A percentile compares a stretch with the other conserved stretches of the same genome.
phyloP scores from a whole-genome alignment of 2,888 invertebrate genomes.

The Mechanitis mazaeus region DNA sequence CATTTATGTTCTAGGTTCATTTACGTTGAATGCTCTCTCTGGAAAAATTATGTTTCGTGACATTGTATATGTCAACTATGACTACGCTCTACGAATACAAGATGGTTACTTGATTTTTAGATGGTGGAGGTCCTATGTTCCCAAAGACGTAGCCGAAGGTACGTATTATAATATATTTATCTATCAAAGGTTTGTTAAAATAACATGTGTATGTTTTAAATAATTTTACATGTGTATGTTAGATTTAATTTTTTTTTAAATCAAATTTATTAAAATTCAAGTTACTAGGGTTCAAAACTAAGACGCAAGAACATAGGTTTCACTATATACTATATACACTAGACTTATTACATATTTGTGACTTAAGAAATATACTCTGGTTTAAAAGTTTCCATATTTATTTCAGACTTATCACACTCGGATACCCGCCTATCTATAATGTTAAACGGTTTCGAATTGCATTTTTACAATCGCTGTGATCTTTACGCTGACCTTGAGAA shows the following conservation, averaged over 20 bases:
- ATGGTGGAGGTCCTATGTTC: constrained; percentile 98
- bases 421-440: constrained; percentile 93
- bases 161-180: constrained; percentile 23
- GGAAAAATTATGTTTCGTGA: constrained; percentile 99
- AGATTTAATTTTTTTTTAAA: no score
- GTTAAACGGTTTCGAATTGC: constrained; percentile 95
- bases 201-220: no score
- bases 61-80: constrained; percentile 94
- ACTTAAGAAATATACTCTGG: constrained; percentile 14
- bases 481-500: constrained; percentile 92
- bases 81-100: constrained; percentile 93
- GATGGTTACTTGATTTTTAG: constrained; percentile 98
- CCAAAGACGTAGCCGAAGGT: constrained; percentile 97
- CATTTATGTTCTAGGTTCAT: constrained; percentile 83
- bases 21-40: constrained; percentile 95
- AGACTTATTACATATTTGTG: no score
- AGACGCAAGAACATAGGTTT: no score
- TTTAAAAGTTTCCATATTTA: constrained; percentile 15
- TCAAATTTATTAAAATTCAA: no score
- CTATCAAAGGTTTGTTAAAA: no score
- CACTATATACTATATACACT: no score
- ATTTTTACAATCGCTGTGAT: constrained; percentile 94
- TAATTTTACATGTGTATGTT: constrained; percentile 3
- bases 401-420: constrained; percentile 93
- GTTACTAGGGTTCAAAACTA: no score